Evolutionary conservation across 2,797 vertebrate genomes (phyloP), one percentile per base, ranked within the genome.

Genomic region (Alca torda): DNA sequence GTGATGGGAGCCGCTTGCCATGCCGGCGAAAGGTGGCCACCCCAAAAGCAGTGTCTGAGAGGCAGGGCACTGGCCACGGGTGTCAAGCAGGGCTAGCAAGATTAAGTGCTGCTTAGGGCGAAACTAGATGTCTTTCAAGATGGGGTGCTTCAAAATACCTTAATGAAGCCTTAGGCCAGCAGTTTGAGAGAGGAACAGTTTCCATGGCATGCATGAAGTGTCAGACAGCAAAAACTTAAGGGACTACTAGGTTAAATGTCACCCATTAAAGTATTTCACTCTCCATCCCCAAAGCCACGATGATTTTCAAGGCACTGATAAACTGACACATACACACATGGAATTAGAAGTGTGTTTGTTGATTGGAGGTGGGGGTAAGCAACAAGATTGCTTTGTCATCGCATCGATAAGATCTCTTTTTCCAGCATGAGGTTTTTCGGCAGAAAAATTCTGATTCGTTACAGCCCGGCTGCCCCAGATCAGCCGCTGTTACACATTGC

Each of bases 1-100:
- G 0, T 48, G 57, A 41, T 28, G 50, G 0, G 7, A 63, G 41
- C 78, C 6, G 4, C 67, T 30, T 2, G 3, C 77, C 6, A 1
- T 0, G 0, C 26, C 2, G 4, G 61, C 14, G 9, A 53, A 72
- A 90, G 54, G 35, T 16, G 57, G 48, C 31, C 23, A 28, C 79
- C 45, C 24, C 67, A 50, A 33, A 35, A 75, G 16, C 6, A 0
- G 23, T 63, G 56, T 61, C 74, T 2, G 1, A 28, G 60, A 74
- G 45, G 69, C 70, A 60, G 73, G 30, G 19, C 56, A 50, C 53
- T 31, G 26, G 46, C 61, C 30, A 11, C 4, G 16, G 45, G 31
- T 61, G 33, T 65, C 51, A 72, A 65, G 70, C 23, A 67, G 51
- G 57, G 31, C 59, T 64, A 54, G 35, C 41, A 65, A 56, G 77